Conservation (phyloP, 1,140 invertebrate species). For the Drosophila sp. region DNA sequence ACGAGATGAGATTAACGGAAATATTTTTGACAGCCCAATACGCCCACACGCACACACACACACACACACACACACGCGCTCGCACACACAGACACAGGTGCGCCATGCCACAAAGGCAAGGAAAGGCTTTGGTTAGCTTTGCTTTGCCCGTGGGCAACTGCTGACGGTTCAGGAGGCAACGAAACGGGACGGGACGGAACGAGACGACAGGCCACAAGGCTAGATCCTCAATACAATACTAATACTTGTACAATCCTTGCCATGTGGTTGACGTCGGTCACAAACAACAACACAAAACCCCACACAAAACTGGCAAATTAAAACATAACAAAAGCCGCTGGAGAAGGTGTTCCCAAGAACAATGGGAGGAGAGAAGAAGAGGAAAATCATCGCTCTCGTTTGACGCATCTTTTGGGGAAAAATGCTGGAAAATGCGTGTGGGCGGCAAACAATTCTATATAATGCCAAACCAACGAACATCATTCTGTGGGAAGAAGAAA, state of each 20-base stretch:
- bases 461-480: slow-evolving; percentile 22
- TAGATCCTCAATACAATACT: not conserved
- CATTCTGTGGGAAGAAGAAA: slow-evolving; percentile 10
- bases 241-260: slow-evolving; percentile 16
- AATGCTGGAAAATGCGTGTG: slow-evolving; percentile 21
- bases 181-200: not conserved
- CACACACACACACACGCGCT: not conserved
- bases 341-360: slow-evolving; percentile 19
- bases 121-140: slow-evolving; percentile 21
- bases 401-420: not conserved
- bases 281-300: slow-evolving; percentile 27
- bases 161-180: too few species aligned
- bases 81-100: not conserved
- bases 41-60: not conserved
- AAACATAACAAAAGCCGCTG: slow-evolving; percentile 67
- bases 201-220: slow-evolving; percentile 3
- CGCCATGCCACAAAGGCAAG: slow-evolving; percentile 5
- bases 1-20: slow-evolving; percentile 58
- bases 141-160: slow-evolving; percentile 27
- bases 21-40: slow-evolving; percentile 37
- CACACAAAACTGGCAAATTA: slow-evolving; percentile 57
- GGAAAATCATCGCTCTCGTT: slow-evolving; percentile 20
- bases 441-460: slow-evolving; percentile 51
- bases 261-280: slow-evolving; percentile 34
- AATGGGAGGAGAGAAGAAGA: slow-evolving; percentile 8